A percentile compares a stretch with the other conserved stretches of the same genome.
These are phyloP conservation scores for Aethina tumida DNA, from an alignment of 1,140 invertebrate species.

Conservation along the genomic window DNA sequence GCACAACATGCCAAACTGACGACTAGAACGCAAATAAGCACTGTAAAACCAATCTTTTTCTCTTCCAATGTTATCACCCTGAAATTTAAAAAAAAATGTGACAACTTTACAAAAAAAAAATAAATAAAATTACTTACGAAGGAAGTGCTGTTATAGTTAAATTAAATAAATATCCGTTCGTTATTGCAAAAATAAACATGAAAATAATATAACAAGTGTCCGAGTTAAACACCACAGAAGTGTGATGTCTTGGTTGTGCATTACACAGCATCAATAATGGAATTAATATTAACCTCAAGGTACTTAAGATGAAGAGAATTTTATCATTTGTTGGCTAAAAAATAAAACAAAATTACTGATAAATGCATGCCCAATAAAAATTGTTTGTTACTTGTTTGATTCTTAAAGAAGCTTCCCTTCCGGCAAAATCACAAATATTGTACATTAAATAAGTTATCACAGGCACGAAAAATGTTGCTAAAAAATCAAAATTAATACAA, in stretches of 20 bases:
- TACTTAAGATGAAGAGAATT: constrained; percentile 6
- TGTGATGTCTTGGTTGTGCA: constrained; percentile 3
- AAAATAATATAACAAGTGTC: constrained; percentile 9
- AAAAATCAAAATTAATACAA: constrained; percentile 1
- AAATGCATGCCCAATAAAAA: background rate
- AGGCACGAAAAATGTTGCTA: constrained; percentile 13
- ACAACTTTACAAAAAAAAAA: background rate
- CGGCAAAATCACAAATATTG: constrained; percentile 8
- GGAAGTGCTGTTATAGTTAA: constrained; percentile 6
- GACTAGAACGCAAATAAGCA: background rate
- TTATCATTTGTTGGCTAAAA: constrained; percentile 8
- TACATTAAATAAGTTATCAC: constrained; percentile 11
- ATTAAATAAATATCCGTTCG: constrained; percentile 12
- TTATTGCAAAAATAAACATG: constrained; percentile 8
- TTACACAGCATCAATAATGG: constrained; percentile 13
- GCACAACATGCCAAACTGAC: constrained; percentile 5
- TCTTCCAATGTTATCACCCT: background rate
- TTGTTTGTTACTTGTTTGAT: constrained; percentile 4
- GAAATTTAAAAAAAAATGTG: constrained; percentile 6
- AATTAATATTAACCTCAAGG: constrained; percentile 4
- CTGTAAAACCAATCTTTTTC: background rate
- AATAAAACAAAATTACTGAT: background rate
- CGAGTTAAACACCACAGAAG: constrained; percentile 5
- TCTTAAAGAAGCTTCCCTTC: constrained; percentile 6
- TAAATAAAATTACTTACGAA: constrained; percentile 5